Evolutionary conservation across 2,888 invertebrate genomes (phyloP), one percentile per base, ranked within the genome.

Genomic region (Stenchaetothrips biformis): DNA sequence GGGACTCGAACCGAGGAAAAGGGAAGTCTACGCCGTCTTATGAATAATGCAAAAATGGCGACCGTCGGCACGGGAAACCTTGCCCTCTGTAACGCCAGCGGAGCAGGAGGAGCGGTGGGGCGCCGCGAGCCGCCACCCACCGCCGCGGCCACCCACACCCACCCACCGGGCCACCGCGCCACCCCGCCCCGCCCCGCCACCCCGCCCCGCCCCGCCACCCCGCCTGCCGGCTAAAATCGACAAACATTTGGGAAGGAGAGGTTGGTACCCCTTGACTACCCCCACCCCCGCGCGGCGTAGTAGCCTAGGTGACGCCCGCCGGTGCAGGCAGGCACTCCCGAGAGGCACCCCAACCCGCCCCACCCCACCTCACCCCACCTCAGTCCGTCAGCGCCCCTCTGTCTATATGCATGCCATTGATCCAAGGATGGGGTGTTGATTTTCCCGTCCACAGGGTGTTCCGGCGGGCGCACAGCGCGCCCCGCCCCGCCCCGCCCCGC

Each of bases 31-130:
- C 25, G 67, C 67, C 67, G 25, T 74, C 67, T 74, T 74, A 74
- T 74, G 67, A 74, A 74, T 74, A 74, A 74, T 74, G 67, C 67
- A 74, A 74, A 74, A 74, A 74, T 74, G 67, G 67, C 67, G 67
- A 74, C 67, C 67, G 67, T 9, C 67, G 67, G 67, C n/a, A 21
- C 67, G 67, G 67, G 67, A 74, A 74, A 74, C 67, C 67, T 74
- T 74, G 67, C 67, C 67, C 67, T 74, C 67, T 74, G 67, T 74
- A 74, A 74, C 67, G 67, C 67, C 25, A 74, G 67, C 67, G 11
- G 37, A 37, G 37, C 37, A 37, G 37, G 37, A 4, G 2, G 37
- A 37, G 37, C 37, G 37, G 1, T 25, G 67, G 67, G 67, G 67
- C 21, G 67, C 67, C 8, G 67, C 67, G 25, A 21, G 25, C 67